These are phyloP conservation scores for Puma concolor DNA, from an alignment of 2,113 vertebrate species.

Conservation along the genomic window DNA sequence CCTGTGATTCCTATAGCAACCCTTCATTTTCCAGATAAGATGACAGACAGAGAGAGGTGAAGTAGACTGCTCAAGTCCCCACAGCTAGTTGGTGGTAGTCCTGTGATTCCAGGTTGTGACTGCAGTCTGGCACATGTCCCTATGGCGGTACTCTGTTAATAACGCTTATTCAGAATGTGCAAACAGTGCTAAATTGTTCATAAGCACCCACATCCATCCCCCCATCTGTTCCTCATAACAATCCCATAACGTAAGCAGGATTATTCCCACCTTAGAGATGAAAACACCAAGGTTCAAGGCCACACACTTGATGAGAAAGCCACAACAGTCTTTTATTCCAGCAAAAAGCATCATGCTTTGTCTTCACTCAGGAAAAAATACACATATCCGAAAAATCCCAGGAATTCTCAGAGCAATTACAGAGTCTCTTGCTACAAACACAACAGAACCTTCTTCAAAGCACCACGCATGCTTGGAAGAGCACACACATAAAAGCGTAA, in stretches of 20 bases:
- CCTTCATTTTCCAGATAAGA: background rate
- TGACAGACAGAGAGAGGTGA: background rate
- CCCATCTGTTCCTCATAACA: background rate
- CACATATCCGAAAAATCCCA: slow-evolving; percentile 53
- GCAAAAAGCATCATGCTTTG: background rate
- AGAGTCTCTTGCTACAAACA: slow-evolving; percentile 55
- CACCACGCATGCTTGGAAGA: slow-evolving; percentile 47
- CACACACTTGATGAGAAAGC: background rate
- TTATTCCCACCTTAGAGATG: slow-evolving; percentile 39
- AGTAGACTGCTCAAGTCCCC: background rate
- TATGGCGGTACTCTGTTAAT: rapidly evolving
- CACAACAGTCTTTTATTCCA: slow-evolving; percentile 25
- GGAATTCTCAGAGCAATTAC: slow-evolving; percentile 68
- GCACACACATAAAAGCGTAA: slow-evolving; percentile 6
- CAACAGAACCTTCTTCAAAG: slow-evolving; percentile 58
- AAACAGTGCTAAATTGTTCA: background rate
- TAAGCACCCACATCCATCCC: background rate
- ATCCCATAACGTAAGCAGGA: background rate
- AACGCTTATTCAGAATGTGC: background rate
- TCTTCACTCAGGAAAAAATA: slow-evolving; percentile 3
- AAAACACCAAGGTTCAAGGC: background rate
- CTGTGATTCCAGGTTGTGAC: too few species aligned
- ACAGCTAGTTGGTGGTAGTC: too few species aligned
- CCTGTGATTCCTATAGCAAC: background rate
- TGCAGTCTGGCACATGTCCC: background rate